Percentiles rank a stretch among this genome's conserved stretches.
phyloP scores from a whole-genome alignment of 2,113 vertebrate species.

The Catharus bicknelli region DNA sequence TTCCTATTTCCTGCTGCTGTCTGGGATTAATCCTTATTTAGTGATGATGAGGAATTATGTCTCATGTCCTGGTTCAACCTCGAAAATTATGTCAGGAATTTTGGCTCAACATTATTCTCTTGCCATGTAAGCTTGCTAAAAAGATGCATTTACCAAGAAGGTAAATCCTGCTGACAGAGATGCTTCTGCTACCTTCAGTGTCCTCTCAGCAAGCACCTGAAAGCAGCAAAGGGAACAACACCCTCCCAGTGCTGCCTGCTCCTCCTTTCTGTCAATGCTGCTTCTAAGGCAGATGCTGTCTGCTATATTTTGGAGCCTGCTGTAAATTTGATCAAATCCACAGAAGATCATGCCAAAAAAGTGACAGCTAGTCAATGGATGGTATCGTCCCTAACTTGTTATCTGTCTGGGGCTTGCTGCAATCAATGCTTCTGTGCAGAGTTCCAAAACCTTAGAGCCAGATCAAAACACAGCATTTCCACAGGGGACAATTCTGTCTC shows the following conservation, averaged over 20 bases:
- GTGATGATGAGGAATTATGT: background rate
- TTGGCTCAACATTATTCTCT: background rate
- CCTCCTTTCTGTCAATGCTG: background rate
- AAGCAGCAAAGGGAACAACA: background rate
- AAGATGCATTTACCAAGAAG: background rate
- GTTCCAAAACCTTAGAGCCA: background rate
- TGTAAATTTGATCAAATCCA: background rate
- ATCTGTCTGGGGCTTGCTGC: background rate
- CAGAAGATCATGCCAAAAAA: background rate
- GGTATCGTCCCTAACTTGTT: background rate
- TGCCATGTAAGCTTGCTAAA: background rate
- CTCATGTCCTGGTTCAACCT: conserved; percentile 12
- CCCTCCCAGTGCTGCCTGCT: background rate
- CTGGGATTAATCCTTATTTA: conserved; percentile 32
- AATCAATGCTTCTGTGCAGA: background rate
- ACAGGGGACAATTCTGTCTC: background rate
- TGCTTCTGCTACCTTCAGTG: background rate
- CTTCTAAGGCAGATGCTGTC: background rate
- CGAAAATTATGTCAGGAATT: background rate
- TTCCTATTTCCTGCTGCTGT: background rate
- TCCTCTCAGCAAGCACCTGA: background rate
- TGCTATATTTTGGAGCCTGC: background rate
- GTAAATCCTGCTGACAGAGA: background rate
- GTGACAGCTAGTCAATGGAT: background rate
- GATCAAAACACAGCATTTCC: background rate